Evolutionary conservation across 2,797 vertebrate genomes (phyloP), one percentile per base, ranked within the genome.

Genomic region (Sylvilagus floridanus): DNA sequence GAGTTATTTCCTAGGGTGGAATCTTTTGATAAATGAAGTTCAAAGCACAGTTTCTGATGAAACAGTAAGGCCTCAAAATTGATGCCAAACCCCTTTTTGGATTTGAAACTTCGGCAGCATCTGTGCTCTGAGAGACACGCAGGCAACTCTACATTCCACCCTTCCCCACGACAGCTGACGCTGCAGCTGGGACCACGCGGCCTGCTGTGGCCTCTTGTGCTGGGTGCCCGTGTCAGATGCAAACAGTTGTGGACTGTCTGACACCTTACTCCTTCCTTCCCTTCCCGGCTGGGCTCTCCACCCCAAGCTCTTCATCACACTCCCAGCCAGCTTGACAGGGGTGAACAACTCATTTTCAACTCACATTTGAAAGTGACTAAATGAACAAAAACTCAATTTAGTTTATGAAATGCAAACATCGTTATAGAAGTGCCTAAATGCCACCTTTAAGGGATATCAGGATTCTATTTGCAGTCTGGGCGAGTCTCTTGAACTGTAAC

Each of bases 321-420:
- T 47, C 83, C 1, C 12, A 69, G 37, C 13, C 22, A 52, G 24
- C 50, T 60, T 35, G 62, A 68, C 28, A 54, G 68, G 12, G 54
- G 60, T 9, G 32, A 83, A n/a, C 30, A 54, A 32, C 57, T 68
- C 63, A 62, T 81, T 92, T n/a, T 71, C 88, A 54, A 75, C 69
- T 84, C 50, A 83, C 30, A 47, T 79, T 82, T 28, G 76, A 86
- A 96, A 92, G 11, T 24, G 35, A 73, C 60, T 16, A 37, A 84
- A 54, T 88, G 79, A 96, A 92, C 94, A 69, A 93, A 92, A 93
- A 77, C 66, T 81, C 73, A 83, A 89, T 91, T 84, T 73, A 60
- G 13, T 90, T 87, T 83, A 72, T 82, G 82, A 91, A 83, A 93
- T 94, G 82, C 68, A 77, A 72, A 95, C 82, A 68, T 21, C 65